Base-by-base conservation (phyloP, 2,113 vertebrate genomes). In the Tragelaphus strepsiceros region DNA sequence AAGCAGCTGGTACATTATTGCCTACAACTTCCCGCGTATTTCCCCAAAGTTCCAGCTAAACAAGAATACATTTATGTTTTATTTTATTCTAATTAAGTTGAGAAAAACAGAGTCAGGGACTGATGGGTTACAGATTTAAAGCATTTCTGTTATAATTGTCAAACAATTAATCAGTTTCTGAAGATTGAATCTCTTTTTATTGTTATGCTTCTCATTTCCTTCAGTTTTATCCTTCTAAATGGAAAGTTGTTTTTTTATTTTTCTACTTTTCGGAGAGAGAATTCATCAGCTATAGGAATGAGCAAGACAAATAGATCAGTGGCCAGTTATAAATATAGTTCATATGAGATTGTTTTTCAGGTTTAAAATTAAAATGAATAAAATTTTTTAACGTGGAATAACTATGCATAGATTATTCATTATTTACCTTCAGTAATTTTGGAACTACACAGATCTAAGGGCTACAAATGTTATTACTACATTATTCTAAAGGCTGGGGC, bases 1-100 rank as follows among this genome's bases (percentile, higher is more conserved):
- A 97, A 98, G 88, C 98, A 98, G 91, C 97, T 98, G 98, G 96
- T 92, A 28, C 43, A 98, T 98, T 98, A 98, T 97, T 98, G 97
- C 88, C 28, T 28, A 1, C 3, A 90, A 96, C 90, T 98, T 98
- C 81, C 85, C 96, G 81, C 85, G 49, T 88, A 96, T 92, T 98
- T 97, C 96, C 88, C 87, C 80, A 97, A 97, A 97, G 97, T 97
- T 98, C 49, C 92, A 95, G 59, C 91, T 97, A 98, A 97, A 94
- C n/a, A 98, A 96, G 0, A 19, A 84, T 97, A 81, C 91, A 88
- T 94, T 96, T 96, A 77, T 94, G 77, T 94, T 95, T 97, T 88
- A 88, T 95, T 98, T 97, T 98, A 95, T 74, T 85, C 21, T 96
- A 98, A 98, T 97, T 96, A 98, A 98, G 59, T 71, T 88, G 19